Evolutionary conservation across 2,888 invertebrate species (phyloP).

Genomic region (Orchesellides sinensis): DNA sequence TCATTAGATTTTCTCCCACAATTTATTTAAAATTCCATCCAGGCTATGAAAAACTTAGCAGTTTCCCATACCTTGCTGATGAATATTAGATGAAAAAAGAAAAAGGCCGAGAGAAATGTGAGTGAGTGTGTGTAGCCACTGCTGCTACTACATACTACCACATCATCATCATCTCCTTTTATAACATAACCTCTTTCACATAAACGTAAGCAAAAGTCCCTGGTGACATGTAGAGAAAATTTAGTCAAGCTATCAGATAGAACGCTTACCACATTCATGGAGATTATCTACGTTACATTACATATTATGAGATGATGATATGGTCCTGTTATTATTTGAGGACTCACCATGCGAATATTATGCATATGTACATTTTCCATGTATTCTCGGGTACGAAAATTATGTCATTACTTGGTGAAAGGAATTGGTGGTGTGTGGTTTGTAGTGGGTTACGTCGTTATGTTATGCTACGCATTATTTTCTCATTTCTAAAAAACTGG

Average conservation of each 20-base stretch:
- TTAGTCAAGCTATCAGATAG: constrained; percentile 74
- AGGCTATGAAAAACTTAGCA: constrained; percentile 75
- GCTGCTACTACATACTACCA: too few relatives aligned
- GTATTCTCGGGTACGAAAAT: neutral
- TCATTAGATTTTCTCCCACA: constrained; percentile 75
- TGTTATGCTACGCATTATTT: too few relatives aligned
- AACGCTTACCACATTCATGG: constrained; percentile 65
- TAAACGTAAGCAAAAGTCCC: constrained; percentile 68
- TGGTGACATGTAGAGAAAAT: constrained; percentile 74
- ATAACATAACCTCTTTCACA: too few relatives aligned
- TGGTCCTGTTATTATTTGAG: neutral
- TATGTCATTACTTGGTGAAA: neutral
- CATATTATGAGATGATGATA: constrained; percentile 12
- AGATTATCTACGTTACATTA: constrained; percentile 46
- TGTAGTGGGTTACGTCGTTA: too few relatives aligned
- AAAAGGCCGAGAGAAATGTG: constrained; percentile 60
- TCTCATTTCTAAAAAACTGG: too few relatives aligned
- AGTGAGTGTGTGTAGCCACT: constrained; percentile 29
- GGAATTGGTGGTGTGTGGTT: too few relatives aligned
- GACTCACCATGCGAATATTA: neutral
- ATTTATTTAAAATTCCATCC: constrained; percentile 75
- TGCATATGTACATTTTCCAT: too few relatives aligned
- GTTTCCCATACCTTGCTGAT: constrained; percentile 74
- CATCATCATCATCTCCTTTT: constrained; percentile 33
- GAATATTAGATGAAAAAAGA: constrained; percentile 75